Conservation (phyloP, 2,797 vertebrate genomes). For the Takifugu rubripes region DNA sequence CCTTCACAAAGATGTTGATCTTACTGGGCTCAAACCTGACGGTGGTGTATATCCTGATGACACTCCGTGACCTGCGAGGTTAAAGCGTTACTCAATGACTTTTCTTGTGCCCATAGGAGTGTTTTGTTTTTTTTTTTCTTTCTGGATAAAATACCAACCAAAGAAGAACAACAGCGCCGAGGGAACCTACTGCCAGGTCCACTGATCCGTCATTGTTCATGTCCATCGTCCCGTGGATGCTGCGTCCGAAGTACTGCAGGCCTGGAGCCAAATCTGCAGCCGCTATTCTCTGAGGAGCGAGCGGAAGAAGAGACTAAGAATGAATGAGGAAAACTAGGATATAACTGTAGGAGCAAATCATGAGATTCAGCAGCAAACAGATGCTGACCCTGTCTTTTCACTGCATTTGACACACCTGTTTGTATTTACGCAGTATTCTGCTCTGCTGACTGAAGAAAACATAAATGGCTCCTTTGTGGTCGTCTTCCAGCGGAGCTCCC, state of each 20-base stretch:
- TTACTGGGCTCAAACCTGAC: constrained; percentile 90
- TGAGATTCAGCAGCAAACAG: too few relatives aligned
- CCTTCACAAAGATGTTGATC: constrained; percentile 96
- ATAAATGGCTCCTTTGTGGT: constrained; percentile 89
- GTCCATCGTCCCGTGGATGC: constrained; percentile 91
- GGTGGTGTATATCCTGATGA: constrained; percentile 83
- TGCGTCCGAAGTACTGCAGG: constrained; percentile 92
- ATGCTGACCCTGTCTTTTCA: too few relatives aligned
- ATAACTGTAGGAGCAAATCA: background rate
- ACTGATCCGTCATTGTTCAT: constrained; percentile 89
- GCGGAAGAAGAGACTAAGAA: background rate
- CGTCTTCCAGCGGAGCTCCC: constrained; percentile 90
- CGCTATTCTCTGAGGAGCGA: constrained; percentile 81
- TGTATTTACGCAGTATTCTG: constrained; percentile 83
- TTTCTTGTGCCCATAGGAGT: background rate
- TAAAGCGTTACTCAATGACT: background rate
- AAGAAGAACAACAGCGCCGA: constrained; percentile 88
- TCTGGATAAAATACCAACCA: constrained; percentile 78
- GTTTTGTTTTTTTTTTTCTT: background rate
- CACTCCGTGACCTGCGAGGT: constrained; percentile 84
- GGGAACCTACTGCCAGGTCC: constrained; percentile 90
- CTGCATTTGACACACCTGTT: constrained; percentile 78
- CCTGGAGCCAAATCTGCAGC: constrained; percentile 79
- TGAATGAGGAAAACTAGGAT: background rate
- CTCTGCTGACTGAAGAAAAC: constrained; percentile 84